Evolutionary conservation across 2,113 vertebrate species (phyloP), one percentile per base, ranked within the genome.

Genomic region (Hemiprocne comata): DNA sequence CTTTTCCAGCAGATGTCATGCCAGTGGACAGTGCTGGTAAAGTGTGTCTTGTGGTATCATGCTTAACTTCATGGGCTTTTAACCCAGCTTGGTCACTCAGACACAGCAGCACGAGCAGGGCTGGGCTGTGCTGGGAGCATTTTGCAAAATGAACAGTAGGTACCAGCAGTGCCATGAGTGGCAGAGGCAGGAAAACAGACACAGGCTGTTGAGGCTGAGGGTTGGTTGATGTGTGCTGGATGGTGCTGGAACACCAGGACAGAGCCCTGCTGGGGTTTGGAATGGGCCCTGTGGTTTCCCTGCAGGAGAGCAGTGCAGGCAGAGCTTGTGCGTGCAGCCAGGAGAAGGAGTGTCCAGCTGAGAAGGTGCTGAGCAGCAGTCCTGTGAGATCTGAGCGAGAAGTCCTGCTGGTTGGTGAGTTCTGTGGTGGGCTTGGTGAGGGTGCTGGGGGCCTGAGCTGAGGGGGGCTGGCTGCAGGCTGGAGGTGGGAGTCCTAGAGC

Each of bases 301-400:
- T 95, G 58, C 75, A 97, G 97, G 93, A 99, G 97, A 98, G 97
- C 94, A 87, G 93, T 9, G 44, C 97, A 4, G 96, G 98, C 36
- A 96, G 98, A 18, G 97, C 98, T 79, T 99, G 99, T 96, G 97
- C 98, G 13, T 98, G 98, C 90, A 99, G 97, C 98, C 99, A 99
- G 91, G 99, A 99, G 95, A 99, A 98, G 66, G 99, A 99, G 28
- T 98, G 93, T 55, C 98, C 98, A 1, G 97, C 96, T 29, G 99
- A 99, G 94, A 99, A 97, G 97, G 97, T 60, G 4, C 58, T 97
- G 79, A 97, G 89, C 54, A 98, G 93, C 92, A 98, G 98, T 86
- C 99, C 99, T 2, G 97, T 99, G 88, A 98, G 98, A 82, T 99
- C 99, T 0, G 99, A 99, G 91, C 98, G 99, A 34, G 99, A 99